Evolutionary conservation across 1,140 invertebrate genomes (phyloP).

Genomic region (Heliconius melpomene): DNA sequence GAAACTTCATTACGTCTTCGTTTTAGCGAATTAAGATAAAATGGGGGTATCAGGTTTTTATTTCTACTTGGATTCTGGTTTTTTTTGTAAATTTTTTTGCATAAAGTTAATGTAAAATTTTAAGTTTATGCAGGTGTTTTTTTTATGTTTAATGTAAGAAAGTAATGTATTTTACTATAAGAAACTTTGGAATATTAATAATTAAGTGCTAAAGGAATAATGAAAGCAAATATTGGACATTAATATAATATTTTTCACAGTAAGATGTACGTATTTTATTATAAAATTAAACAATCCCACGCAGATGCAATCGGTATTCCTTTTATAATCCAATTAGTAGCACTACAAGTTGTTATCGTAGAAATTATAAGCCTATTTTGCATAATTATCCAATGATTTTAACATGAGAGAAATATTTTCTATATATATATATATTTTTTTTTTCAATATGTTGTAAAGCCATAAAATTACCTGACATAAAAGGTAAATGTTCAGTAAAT

Average conservation of each 20-base stretch:
- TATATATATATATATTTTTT: neutral
- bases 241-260: no score
- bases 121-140: neutral
- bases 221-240: no score
- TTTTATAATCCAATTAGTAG: constrained; percentile 7
- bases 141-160: neutral
- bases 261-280: neutral
- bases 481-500: neutral
- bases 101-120: neutral
- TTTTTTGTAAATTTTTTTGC: neutral
- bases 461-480: neutral
- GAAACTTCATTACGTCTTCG: constrained; percentile 18
- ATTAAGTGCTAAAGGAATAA: no score
- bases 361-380: neutral
- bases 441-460: neutral
- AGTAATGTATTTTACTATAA: neutral
- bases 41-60: neutral
- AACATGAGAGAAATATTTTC: neutral
- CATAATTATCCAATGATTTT: neutral
- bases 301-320: neutral
- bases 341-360: neutral
- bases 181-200: no score
- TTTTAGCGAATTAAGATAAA: constrained; percentile 18
- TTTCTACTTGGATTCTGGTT: neutral
- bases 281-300: neutral